A percentile compares a stretch with the other conserved stretches of the same genome.
These are phyloP conservation scores for Brachionus paranguensis DNA, from an alignment of 1,140 invertebrate species.

Conservation along the genomic window DNA sequence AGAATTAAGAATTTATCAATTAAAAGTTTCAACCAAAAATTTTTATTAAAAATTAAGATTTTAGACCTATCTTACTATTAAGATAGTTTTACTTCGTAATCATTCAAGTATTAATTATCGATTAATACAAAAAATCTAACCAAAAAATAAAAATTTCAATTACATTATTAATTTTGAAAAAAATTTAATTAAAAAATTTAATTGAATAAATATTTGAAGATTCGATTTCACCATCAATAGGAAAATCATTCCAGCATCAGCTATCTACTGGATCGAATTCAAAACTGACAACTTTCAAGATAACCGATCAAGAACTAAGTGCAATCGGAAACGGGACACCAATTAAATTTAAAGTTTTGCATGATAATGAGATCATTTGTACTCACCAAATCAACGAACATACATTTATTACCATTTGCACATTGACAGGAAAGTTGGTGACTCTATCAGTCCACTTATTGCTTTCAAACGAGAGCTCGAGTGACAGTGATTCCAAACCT, in stretches of 20 bases:
- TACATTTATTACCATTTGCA: constrained; percentile 22
- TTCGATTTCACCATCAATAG: background rate
- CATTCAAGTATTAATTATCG: background rate
- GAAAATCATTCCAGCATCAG: background rate
- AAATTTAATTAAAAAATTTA: no score
- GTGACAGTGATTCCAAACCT: constrained; percentile 9
- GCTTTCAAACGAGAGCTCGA: background rate
- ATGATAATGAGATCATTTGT: constrained; percentile 36
- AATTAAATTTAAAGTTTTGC: constrained; percentile 34
- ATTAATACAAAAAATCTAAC: background rate
- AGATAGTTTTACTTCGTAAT: background rate
- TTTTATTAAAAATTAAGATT: no score
- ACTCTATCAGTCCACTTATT: constrained; percentile 15
- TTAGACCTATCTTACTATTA: no score
- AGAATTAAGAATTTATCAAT: no score
- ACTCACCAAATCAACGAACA: constrained; percentile 9
- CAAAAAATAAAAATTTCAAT: no score
- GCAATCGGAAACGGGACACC: constrained; percentile 24
- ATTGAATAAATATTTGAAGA: background rate
- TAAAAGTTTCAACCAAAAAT: no score
- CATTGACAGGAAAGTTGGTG: constrained; percentile 26
- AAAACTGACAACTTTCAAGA: constrained; percentile 26
- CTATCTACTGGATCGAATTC: background rate
- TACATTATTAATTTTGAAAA: no score
- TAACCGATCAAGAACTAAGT: constrained; percentile 35